Conservation (phyloP, 2,113 vertebrate species). For the Lycaon pictus region DNA sequence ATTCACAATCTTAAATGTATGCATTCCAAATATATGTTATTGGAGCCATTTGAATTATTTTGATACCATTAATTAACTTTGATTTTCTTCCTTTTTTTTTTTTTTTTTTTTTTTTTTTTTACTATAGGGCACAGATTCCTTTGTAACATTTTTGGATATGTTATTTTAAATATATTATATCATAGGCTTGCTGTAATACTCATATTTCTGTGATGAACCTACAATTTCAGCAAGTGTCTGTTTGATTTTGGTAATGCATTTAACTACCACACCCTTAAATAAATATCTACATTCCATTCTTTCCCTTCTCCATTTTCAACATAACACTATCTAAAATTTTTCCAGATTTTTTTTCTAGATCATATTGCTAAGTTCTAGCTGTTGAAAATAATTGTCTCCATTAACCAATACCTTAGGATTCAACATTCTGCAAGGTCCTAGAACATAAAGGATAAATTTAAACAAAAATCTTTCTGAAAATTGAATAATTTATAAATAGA, state of each 20-base stretch:
- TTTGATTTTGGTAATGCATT: neutral
- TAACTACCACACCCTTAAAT: neutral
- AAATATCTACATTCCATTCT: neutral
- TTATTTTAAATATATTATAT: neutral
- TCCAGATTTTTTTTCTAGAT: neutral
- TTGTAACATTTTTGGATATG: neutral
- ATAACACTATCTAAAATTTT: neutral
- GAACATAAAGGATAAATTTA: conserved; percentile 24
- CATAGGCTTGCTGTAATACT: neutral
- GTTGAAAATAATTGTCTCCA: conserved; percentile 2
- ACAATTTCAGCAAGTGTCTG: neutral
- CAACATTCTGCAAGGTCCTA: neutral
- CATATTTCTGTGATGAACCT: conserved; percentile 32
- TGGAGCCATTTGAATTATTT: neutral
- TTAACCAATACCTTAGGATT: neutral
- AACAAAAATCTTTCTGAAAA: conserved; percentile 68
- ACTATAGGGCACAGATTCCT: neutral
- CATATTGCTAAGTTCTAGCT: neutral
- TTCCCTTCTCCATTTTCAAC: neutral
- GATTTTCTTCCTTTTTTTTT: neutral
- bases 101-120: neutral
- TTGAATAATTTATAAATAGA: conserved; percentile 78
- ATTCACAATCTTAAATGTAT: neutral
- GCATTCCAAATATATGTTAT: neutral
- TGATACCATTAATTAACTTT: neutral